Evolutionary conservation across 2,888 invertebrate genomes (phyloP), one percentile per base, ranked within the genome.

Genomic region (Aphrophora alni): DNA sequence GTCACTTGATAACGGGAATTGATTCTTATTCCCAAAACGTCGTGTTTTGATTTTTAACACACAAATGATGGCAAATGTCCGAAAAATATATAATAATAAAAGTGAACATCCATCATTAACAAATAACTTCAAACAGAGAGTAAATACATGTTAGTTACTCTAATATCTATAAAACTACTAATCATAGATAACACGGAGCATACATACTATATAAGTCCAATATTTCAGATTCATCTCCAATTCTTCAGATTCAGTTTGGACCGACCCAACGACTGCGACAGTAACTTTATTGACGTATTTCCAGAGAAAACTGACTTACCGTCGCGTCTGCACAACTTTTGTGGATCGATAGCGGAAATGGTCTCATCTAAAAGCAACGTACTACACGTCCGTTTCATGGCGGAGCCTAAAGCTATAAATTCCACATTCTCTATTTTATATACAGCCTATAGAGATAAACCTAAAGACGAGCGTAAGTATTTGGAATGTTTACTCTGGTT

Each of bases 341-440:
- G 97, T 87, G 96, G 97, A 0, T 95, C 96, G 5, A 93, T 95
- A 28, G 95, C 96, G 0, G 96, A 96, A 85, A 89, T 93, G 0
- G 92, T 95, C 21, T 89, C 90, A 38, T 93, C 95, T 0, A 89
- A 89, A 8, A 90, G 91, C 3, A 94, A 94, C 87, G 89, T 92
- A 17, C 91, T 96, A 88, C 92, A 94, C 86, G 90, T 97, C 26
- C 90, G 96, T 78, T 96, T 93, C 88, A 93, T 92, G 84, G 92
- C 93, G 0, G 92, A 93, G 82, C 89, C 90, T 28, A 90, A 90
- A 27, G 91, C 92, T n/a, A 88, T 91, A 83, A 91, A 91, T 84
- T 93, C 94, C n/a, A 88, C 88, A 24, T 95, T 96, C 86, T 89
- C 90, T 81, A 93, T 95, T 0, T 90, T 93, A 70, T 95, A 92